Percentiles rank a stretch among this genome's conserved stretches.
Evolutionary conservation across 2,888 invertebrate genomes (phyloP).

Genomic region (Criorhina ranunculi): DNA sequence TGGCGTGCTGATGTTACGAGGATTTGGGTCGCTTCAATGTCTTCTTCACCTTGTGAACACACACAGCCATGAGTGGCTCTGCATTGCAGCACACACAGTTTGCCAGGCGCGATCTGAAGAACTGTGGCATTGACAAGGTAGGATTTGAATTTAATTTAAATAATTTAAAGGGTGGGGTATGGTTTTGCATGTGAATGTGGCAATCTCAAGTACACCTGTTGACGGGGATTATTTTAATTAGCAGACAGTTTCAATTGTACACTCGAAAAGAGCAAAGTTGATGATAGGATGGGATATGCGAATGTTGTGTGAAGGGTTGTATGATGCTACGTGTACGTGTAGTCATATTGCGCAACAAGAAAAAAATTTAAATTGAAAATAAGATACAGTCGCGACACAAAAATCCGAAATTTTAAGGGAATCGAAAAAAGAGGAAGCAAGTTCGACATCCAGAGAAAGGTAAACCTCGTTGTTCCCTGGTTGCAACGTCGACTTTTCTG

Average conservation of each 20-base stretch:
- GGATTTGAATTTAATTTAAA: slow-evolving; percentile 55
- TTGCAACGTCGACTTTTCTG: too few relatives aligned
- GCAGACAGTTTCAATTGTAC: slow-evolving; percentile 28
- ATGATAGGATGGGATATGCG: not conserved
- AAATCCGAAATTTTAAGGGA: not conserved
- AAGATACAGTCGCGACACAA: not conserved
- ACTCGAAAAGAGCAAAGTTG: not conserved
- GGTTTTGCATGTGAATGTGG: slow-evolving; percentile 15
- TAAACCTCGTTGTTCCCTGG: too few relatives aligned
- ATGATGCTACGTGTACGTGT: not conserved
- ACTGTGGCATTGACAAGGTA: slow-evolving; percentile 21
- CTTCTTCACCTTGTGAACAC: slow-evolving; percentile 48
- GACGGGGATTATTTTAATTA: slow-evolving; percentile 54
- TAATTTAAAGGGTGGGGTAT: slow-evolving; percentile 25
- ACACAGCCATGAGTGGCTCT: slow-evolving; percentile 27
- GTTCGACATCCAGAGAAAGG: too few relatives aligned
- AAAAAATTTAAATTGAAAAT: not conserved
- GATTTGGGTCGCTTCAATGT: slow-evolving; percentile 52
- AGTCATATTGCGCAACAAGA: not conserved
- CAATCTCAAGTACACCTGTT: slow-evolving; percentile 47
- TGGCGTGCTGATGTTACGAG: slow-evolving; percentile 23
- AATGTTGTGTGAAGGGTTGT: not conserved
- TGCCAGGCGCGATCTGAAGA: slow-evolving; percentile 10
- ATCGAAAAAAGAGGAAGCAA: too few relatives aligned
- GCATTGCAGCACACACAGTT: slow-evolving; percentile 9